Evolutionary conservation across 2,113 vertebrate genomes (phyloP).

Genomic region (Platichthys flesus): DNA sequence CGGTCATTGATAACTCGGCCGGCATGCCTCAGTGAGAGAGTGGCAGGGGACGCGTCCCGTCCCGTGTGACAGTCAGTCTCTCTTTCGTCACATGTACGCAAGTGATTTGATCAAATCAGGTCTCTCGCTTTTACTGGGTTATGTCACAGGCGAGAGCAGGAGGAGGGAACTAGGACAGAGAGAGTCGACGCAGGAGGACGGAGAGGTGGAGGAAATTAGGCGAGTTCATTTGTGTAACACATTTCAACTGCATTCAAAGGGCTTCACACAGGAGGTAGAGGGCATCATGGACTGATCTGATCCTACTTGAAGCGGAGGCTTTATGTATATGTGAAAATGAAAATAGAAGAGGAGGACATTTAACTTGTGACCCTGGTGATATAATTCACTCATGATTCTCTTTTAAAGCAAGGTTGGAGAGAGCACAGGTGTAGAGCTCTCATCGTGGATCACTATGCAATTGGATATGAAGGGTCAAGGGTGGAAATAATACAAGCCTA

Average conservation of each 20-base stretch:
- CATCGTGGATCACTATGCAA: slow-evolving; percentile 9
- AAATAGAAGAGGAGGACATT: slow-evolving; percentile 6
- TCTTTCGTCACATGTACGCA: slow-evolving; percentile 31
- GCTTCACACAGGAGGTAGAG: background rate
- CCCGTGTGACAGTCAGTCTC: slow-evolving; percentile 8
- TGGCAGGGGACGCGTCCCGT: slow-evolving; percentile 28
- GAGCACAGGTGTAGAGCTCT: background rate
- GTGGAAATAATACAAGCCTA: background rate
- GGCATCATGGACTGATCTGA: background rate
- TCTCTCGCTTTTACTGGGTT: slow-evolving; percentile 47
- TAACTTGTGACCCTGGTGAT: background rate
- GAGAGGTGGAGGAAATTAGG: slow-evolving; percentile 3
- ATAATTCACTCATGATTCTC: no score
- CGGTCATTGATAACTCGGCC: slow-evolving; percentile 32
- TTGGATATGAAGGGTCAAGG: slow-evolving; percentile 8
- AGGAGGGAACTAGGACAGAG: slow-evolving; percentile 8
- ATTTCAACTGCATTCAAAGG: background rate
- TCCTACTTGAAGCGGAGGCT: background rate
- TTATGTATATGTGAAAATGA: background rate
- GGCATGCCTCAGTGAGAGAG: slow-evolving; percentile 14
- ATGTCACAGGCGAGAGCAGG: slow-evolving; percentile 27
- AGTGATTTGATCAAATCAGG: slow-evolving; percentile 43
- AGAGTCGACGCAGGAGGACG: background rate
- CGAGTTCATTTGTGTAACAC: background rate
- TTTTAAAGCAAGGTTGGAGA: background rate